Evolutionary conservation across 2,113 vertebrate species (phyloP).

Genomic region (Varanus komodoensis): DNA sequence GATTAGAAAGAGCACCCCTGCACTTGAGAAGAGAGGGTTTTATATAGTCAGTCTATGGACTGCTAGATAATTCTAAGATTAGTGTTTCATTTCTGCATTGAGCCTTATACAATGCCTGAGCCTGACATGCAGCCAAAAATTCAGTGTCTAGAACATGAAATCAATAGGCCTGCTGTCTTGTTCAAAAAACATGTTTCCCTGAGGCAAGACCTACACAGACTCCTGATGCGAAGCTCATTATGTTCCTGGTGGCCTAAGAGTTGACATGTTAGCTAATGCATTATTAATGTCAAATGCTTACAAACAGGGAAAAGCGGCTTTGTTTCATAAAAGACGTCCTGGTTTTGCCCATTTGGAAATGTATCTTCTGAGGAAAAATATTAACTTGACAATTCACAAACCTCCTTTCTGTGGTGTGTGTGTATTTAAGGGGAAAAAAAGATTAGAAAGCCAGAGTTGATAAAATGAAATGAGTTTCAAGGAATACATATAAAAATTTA

Average conservation of each 20-base stretch:
- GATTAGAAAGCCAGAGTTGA: conserved; percentile 14
- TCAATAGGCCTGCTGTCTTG: conserved; percentile 56
- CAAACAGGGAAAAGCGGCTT: conserved; percentile 25
- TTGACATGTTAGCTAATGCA: conserved; percentile 48
- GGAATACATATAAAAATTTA: neutral
- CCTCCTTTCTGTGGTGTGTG: neutral
- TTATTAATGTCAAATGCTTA: conserved; percentile 11
- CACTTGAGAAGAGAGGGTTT: conserved; percentile 29
- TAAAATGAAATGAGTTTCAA: conserved; percentile 24
- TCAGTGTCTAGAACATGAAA: conserved; percentile 45
- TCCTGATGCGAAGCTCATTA: conserved; percentile 45
- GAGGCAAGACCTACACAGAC: conserved; percentile 28
- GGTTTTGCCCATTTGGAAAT: conserved; percentile 42
- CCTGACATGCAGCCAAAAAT: conserved; percentile 16
- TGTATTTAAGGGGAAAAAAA: conserved; percentile 24
- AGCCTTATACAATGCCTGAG: conserved; percentile 38
- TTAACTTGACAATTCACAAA: conserved; percentile 3
- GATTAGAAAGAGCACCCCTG: neutral
- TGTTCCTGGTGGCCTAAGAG: conserved; percentile 48
- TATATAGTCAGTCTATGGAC: conserved; percentile 18
- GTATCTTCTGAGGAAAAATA: conserved; percentile 28
- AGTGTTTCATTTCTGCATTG: conserved; percentile 52
- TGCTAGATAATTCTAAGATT: conserved; percentile 57
- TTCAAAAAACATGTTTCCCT: conserved; percentile 43
- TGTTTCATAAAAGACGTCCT: conserved; percentile 37